Base-by-base conservation (phyloP, 2,113 vertebrate species). In the Eretmochelys imbricata region DNA sequence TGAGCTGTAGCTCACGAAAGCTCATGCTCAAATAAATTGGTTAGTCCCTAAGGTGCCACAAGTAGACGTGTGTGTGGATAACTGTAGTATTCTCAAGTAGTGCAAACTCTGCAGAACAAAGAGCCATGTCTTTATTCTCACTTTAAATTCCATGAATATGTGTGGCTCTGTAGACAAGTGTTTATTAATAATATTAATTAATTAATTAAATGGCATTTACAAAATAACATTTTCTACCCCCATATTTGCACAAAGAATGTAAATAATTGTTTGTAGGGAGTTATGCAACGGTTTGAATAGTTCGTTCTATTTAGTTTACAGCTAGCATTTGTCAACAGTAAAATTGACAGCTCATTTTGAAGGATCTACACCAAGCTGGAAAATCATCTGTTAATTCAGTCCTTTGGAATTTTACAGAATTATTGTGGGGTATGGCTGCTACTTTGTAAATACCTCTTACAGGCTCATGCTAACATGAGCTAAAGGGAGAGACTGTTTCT, bases 381-480 rank as follows among this genome's bases (percentile, higher is more conserved):
- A 95, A 95, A 92, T 92, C 91, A 93, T 84, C 82, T 92, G 96
- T 62, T 90, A 94, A 92, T 92, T 88, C 9, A 51, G 89, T 75
- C 89, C 89, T 88, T 92, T 35, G 72, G 79, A 96, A 84, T 91
- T 86, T 84, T 88, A 48, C 55, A 50, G 88, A 93, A 92, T 95
- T 90, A 90, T 82, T 86, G 89, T 51, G 0, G 0, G 54, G n/a
- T 88, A 95, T 88, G 94, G 46, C 84, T 94, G 59, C 91, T 85
- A 90, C 84, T 94, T 94, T 25, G 13, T 42, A 86, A 96, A 93
- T 82, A 53, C 2, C 19, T 95, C 87, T 92, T 92, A 25, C 4
- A 55, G 48, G 50, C 88, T 94, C 91, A 86, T 90, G 72, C 50
- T 81, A 93, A 88, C 62, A 62, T 51, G 59, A 85, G 38, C 59